These are phyloP conservation scores for Chromobotia macracanthus DNA, from an alignment of 2,797 vertebrate genomes.

Conservation along the genomic window DNA sequence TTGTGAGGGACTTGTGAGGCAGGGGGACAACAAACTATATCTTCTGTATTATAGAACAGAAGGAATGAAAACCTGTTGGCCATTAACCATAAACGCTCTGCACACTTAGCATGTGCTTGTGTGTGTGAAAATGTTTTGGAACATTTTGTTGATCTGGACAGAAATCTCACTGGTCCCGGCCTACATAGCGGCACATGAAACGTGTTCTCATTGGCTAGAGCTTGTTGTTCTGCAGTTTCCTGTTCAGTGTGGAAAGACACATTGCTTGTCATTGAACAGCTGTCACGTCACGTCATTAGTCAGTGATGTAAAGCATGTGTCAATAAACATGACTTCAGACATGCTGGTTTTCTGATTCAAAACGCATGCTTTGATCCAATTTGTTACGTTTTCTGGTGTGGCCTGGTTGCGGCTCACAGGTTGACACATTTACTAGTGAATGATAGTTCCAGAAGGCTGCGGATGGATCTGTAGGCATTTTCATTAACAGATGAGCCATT, in stretches of 20 bases:
- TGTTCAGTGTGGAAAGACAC: neutral
- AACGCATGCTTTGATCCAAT: conserved; percentile 48
- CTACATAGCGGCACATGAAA: no score
- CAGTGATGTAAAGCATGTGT: conserved; percentile 14
- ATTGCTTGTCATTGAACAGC: neutral
- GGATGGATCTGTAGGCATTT: conserved; percentile 78
- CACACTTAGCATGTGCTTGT: neutral
- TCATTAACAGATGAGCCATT: conserved; percentile 84
- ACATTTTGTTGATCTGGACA: no score
- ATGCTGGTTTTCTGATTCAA: conserved; percentile 41
- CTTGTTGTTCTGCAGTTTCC: neutral
- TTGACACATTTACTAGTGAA: conserved; percentile 72
- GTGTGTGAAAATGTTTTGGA: no score
- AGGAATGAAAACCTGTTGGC: conserved; percentile 33
- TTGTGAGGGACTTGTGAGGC: conserved; percentile 50
- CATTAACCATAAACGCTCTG: conserved; percentile 35
- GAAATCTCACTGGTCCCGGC: no score
- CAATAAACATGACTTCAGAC: conserved; percentile 19
- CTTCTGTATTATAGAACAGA: conserved; percentile 35
- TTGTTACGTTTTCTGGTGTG: conserved; percentile 30
- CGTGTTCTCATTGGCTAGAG: neutral
- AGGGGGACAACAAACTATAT: conserved; percentile 45
- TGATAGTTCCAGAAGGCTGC: conserved; percentile 70
- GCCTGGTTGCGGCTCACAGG: conserved; percentile 50
- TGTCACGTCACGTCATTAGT: conserved; percentile 21